phyloP scores from a whole-genome alignment of 2,113 vertebrate genomes.

The Agapornis roseicollis region DNA sequence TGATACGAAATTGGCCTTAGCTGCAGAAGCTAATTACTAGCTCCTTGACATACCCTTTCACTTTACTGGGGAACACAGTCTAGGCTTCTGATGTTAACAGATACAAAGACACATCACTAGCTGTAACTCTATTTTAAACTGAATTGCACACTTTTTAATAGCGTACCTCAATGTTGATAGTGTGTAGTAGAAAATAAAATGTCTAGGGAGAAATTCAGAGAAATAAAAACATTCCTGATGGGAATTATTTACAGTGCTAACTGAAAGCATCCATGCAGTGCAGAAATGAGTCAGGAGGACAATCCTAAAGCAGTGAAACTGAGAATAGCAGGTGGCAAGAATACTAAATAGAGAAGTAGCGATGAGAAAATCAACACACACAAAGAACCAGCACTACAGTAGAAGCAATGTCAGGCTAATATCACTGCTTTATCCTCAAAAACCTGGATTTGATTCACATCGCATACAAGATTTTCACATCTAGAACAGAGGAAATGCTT shows the following conservation, averaged over 20 bases:
- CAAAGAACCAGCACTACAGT: not conserved
- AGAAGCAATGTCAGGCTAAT: not conserved
- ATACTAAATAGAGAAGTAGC: not conserved
- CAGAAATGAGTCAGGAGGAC: conserved; percentile 24
- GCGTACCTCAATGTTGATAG: not conserved
- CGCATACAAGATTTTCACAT: not conserved
- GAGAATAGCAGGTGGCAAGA: not conserved
- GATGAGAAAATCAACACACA: not conserved
- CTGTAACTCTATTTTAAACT: not conserved
- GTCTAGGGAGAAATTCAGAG: not conserved
- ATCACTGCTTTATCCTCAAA: not conserved
- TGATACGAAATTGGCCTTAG: conserved; percentile 48
- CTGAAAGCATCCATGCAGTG: not conserved
- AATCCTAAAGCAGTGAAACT: not conserved
- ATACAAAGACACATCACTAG: not conserved
- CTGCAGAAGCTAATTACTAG: conserved; percentile 39
- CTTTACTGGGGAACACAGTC: not conserved
- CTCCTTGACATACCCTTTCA: not conserved
- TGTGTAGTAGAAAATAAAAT: not conserved
- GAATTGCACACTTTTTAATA: not conserved
- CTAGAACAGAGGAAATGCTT: not conserved
- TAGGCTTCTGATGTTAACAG: not conserved
- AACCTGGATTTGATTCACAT: not conserved
- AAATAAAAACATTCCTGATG: not conserved
- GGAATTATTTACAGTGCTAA: not conserved